Percentiles rank a stretch among this genome's conserved stretches.
These are phyloP conservation scores for Reticulitermes lucifugus DNA, from an alignment of 2,888 invertebrate genomes.

Conservation along the genomic window DNA sequence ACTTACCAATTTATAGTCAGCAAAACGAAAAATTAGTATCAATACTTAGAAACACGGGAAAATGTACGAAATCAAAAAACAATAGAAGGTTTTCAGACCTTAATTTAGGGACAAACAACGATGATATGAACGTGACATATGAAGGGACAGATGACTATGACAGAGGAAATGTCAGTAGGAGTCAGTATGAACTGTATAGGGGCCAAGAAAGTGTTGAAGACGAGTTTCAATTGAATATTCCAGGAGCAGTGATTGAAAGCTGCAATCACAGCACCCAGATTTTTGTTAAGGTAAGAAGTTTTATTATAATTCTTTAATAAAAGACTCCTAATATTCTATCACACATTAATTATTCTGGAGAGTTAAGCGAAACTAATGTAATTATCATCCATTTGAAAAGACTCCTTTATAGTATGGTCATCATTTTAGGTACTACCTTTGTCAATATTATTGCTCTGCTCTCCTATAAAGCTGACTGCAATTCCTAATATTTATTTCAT, in stretches of 20 bases:
- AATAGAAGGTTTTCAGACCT: not conserved
- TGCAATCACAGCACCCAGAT: constrained; percentile 44
- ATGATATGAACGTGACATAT: constrained; percentile 26
- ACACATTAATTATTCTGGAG: no score
- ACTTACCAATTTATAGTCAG: not conserved
- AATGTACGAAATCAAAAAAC: not conserved
- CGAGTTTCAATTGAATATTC: constrained; percentile 22
- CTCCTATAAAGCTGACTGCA: no score
- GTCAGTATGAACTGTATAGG: constrained; percentile 14
- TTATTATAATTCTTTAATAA: not conserved
- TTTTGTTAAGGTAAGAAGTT: constrained; percentile 41
- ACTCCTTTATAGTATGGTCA: no score
- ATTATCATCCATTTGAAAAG: no score
- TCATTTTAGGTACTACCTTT: no score
- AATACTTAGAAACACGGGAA: constrained; percentile 4
- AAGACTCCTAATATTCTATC: not conserved
- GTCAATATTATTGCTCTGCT: no score
- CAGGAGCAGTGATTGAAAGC: constrained; percentile 37
- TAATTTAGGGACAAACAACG: not conserved
- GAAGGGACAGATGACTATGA: constrained; percentile 23
- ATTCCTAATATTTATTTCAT: no score
- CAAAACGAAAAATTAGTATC: not conserved
- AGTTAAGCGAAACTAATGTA: no score
- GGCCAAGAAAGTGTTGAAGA: constrained; percentile 23
- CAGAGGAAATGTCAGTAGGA: constrained; percentile 16